These are phyloP conservation scores for Margarornis squamiger DNA, from an alignment of 2,797 vertebrate genomes.

Conservation along the genomic window DNA sequence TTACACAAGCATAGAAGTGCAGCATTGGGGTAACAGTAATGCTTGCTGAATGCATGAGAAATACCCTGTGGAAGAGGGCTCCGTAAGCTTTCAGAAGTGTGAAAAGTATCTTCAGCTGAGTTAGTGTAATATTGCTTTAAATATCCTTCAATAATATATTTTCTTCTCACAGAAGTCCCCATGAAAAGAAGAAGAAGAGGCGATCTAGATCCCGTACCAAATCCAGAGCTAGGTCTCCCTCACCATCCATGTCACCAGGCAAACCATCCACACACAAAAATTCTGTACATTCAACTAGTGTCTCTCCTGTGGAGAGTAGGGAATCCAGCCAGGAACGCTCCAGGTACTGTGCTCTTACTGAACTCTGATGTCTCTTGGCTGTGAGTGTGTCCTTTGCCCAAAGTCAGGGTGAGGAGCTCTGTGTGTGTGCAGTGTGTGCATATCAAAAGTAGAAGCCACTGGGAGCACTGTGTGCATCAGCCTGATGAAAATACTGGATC, in stretches of 20 bases:
- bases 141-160: background rate
- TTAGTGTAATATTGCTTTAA: background rate
- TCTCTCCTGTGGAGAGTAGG: slow-evolving; percentile 89
- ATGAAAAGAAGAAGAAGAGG: slow-evolving; percentile 85
- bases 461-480: background rate
- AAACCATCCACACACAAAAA: slow-evolving; percentile 76
- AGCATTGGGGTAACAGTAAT: background rate
- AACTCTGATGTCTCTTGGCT: background rate
- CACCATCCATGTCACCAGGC: slow-evolving; percentile 82
- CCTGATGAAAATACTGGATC: background rate
- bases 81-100: background rate
- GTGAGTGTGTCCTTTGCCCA: background rate
- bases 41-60: background rate
- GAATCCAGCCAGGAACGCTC: slow-evolving; percentile 88
- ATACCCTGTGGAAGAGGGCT: background rate
- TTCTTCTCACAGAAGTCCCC: slow-evolving; percentile 77
- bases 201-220: slow-evolving; percentile 78
- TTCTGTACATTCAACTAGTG: slow-evolving; percentile 77
- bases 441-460: background rate
- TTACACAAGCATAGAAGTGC: background rate
- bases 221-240: slow-evolving; percentile 81
- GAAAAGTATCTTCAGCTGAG: background rate
- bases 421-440: background rate
- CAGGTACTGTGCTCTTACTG: slow-evolving; percentile 75
- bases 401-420: background rate